Evolutionary conservation across 1,140 invertebrate genomes (phyloP).

Genomic region (Drosophila pectinifera): DNA sequence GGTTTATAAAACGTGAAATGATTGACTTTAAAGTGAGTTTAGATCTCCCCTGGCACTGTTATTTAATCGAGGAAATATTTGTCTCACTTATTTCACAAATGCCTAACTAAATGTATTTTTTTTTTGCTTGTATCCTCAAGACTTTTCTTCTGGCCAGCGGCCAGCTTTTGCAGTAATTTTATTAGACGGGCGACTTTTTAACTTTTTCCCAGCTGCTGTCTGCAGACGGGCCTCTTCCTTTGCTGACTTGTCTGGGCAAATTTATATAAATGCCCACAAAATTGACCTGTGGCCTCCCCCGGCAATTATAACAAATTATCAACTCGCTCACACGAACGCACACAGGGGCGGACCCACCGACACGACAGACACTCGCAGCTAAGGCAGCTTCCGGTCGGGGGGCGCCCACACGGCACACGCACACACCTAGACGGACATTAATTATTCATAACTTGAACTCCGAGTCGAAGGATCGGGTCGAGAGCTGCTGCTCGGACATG

Average conservation of each 20-base stretch:
- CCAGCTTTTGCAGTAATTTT: conserved; percentile 39
- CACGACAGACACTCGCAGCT: conserved; percentile 16
- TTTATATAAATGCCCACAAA: conserved; percentile 82
- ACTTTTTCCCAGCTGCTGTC: conserved; percentile 20
- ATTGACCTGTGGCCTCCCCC: conserved; percentile 78
- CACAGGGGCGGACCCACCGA: conserved; percentile 9
- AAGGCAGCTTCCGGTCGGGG: conserved; percentile 42
- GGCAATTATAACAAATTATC: conserved; percentile 83
- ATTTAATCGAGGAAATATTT: not conserved
- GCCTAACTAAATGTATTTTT: not conserved
- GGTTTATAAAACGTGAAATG: not conserved
- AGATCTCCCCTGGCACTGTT: no score
- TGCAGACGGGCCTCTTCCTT: conserved; percentile 16
- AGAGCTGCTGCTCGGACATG: conserved; percentile 42
- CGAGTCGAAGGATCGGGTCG: conserved; percentile 40
- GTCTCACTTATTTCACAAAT: not conserved
- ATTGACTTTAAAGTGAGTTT: not conserved
- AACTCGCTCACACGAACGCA: conserved; percentile 75
- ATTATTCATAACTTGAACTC: conserved; percentile 80
- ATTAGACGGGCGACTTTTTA: conserved; percentile 48
- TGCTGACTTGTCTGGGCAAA: conserved; percentile 66
- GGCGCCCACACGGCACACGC: conserved; percentile 44
- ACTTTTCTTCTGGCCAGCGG: not conserved
- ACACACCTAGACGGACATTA: conserved; percentile 70
- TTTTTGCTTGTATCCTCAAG: not conserved